A percentile compares a stretch with the other conserved stretches of the same genome.
Conservation (phyloP, 2,888 invertebrate genomes). For the Urechis unicinctus region DNA sequence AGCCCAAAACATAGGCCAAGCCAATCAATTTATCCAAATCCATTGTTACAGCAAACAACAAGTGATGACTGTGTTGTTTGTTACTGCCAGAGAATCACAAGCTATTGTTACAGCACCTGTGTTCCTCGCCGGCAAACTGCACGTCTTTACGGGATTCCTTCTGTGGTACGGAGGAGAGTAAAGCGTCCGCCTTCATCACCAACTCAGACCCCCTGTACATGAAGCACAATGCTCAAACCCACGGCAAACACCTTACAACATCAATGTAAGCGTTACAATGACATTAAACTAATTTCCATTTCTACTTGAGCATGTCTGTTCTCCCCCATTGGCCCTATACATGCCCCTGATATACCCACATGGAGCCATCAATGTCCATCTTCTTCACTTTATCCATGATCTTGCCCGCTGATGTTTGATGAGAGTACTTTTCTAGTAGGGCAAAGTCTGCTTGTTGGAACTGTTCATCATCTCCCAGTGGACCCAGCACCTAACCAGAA, state of each 20-base stretch:
- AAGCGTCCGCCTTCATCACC: constrained; percentile 71
- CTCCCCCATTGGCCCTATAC: no score
- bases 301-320: no score
- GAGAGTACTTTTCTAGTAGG: constrained; percentile 66
- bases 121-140: constrained; percentile 2
- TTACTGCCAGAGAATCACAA: not conserved
- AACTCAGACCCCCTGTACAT: constrained; percentile 60
- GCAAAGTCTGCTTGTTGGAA: constrained; percentile 84
- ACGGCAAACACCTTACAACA: no score
- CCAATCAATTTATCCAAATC: no score
- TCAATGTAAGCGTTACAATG: no score
- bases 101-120: constrained; percentile 1
- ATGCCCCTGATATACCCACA: no score
- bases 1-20: no score
- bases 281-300: no score
- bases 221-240: no score
- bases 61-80: no score
- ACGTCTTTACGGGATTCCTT: constrained; percentile 27
- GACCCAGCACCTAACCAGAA: constrained; percentile 61
- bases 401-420: constrained; percentile 30
- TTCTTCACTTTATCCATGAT: constrained; percentile 24
- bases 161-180: constrained; percentile 66
- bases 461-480: constrained; percentile 65
- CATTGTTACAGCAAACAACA: no score
- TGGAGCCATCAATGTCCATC: constrained; percentile 18